phyloP scores from a whole-genome alignment of 1,140 invertebrate species.

The Papilio polytes region DNA sequence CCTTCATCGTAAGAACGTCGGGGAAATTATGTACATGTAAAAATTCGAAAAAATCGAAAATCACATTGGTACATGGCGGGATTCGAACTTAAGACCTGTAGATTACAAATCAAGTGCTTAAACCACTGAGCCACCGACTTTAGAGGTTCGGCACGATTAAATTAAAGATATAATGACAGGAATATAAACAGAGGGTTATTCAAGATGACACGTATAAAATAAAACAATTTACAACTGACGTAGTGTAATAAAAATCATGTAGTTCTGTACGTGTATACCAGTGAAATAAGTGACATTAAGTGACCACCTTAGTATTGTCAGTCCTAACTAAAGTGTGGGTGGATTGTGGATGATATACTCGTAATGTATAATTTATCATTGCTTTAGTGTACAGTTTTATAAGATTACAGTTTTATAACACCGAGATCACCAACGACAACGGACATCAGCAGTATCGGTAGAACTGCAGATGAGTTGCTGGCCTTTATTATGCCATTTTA shows the following conservation, averaged over 20 bases:
- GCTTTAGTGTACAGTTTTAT: slow-evolving; percentile 17
- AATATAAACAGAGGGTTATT: slow-evolving; percentile 3
- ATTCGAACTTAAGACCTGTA: too few relatives aligned
- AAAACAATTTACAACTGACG: neutral
- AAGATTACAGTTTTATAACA: too few relatives aligned
- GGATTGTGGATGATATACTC: neutral
- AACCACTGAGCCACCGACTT: too few relatives aligned
- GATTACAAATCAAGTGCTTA: too few relatives aligned
- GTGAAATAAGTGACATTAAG: slow-evolving; percentile 18
- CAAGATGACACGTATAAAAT: neutral
- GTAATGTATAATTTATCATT: slow-evolving; percentile 38
- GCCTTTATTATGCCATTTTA: too few relatives aligned
- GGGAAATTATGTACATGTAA: too few relatives aligned
- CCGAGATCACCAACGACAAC: too few relatives aligned
- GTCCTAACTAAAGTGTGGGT: slow-evolving; percentile 9
- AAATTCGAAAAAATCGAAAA: too few relatives aligned
- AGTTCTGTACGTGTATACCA: neutral
- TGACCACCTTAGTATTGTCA: slow-evolving; percentile 19
- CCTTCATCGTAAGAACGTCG: too few relatives aligned
- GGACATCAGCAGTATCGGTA: too few relatives aligned
- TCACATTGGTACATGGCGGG: too few relatives aligned
- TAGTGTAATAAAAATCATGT: slow-evolving; percentile 17
- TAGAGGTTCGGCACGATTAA: neutral
- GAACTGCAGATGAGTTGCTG: too few relatives aligned
- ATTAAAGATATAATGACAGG: neutral